Conservation (phyloP, 1,140 invertebrate genomes). For the Drosophila eugracilis region DNA sequence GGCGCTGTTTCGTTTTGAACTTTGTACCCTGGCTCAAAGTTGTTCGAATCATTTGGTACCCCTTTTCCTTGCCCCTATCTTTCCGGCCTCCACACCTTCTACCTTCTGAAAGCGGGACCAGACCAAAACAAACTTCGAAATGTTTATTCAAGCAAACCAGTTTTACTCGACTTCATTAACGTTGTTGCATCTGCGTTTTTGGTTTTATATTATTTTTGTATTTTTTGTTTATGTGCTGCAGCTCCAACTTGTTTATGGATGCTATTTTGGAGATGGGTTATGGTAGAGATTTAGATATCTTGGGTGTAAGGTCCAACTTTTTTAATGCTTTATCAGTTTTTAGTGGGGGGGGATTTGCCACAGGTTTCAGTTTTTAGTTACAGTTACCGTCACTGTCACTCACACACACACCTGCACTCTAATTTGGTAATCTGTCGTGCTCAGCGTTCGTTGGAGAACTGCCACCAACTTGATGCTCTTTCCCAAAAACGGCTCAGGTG, state of each 20-base stretch:
- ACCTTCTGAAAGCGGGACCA: neutral
- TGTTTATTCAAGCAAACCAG: constrained; percentile 45
- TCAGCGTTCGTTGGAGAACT: constrained; percentile 9
- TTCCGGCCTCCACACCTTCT: neutral
- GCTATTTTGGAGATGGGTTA: constrained; percentile 8
- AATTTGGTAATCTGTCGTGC: constrained; percentile 15
- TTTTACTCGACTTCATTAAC: constrained; percentile 35
- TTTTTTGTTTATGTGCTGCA: constrained; percentile 2
- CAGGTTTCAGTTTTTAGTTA: constrained; percentile 20
- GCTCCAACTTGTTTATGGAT: constrained; percentile 11
- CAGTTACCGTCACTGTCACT: neutral
- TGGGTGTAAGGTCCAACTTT: constrained; percentile 7
- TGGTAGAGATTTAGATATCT: constrained; percentile 24
- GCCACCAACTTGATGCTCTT: constrained; percentile 32
- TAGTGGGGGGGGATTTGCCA: constrained; percentile 4
- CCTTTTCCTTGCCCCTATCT: neutral
- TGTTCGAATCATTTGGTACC: neutral
- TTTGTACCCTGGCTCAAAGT: constrained; percentile 37
- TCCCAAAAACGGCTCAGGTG: neutral
- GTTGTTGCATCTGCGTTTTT: constrained; percentile 32
- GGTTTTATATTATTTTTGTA: neutral
- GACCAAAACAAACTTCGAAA: constrained; percentile 33
- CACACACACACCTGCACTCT: constrained; percentile 15
- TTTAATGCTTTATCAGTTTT: constrained; percentile 17
- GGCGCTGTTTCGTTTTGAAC: constrained; percentile 22